These are phyloP conservation scores for Lucifuga dentata DNA, from an alignment of 2,113 vertebrate species.

Conservation along the genomic window DNA sequence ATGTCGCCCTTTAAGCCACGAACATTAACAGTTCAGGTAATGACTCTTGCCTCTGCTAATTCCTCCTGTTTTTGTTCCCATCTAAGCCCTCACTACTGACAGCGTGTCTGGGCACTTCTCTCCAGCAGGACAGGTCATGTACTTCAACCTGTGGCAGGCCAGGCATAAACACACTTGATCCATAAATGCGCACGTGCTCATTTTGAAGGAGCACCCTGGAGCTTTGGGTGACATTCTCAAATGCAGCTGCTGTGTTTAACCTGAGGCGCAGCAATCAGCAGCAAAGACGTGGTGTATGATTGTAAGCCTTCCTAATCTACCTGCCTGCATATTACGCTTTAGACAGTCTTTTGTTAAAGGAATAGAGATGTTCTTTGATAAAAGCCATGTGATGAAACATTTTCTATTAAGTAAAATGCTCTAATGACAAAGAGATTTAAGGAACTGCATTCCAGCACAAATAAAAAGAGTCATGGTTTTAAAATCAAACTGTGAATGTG, in stretches of 20 bases:
- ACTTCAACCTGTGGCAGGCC: constrained; percentile 62
- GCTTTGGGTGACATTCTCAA: constrained; percentile 62
- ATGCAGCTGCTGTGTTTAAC: constrained; percentile 71
- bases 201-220: constrained; percentile 39
- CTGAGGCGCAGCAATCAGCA: constrained; percentile 43
- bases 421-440: constrained; percentile 15
- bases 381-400: constrained; percentile 6
- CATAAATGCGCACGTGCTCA: constrained; percentile 64
- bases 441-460: constrained; percentile 23
- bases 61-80: constrained; percentile 46
- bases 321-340: constrained; percentile 57
- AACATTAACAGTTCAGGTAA: constrained; percentile 47
- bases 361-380: constrained; percentile 40
- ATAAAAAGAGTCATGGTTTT: too few relatives aligned
- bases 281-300: constrained; percentile 50
- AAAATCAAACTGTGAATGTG: too few relatives aligned
- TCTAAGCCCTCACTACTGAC: constrained; percentile 28
- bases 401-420: constrained; percentile 17
- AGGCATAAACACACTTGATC: constrained; percentile 69
- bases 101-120: constrained; percentile 55
- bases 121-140: constrained; percentile 45
- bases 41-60: constrained; percentile 51
- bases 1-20: constrained; percentile 27
- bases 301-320: constrained; percentile 71
- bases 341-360: constrained; percentile 71